Evolutionary conservation across 2,113 vertebrate species (phyloP).

Genomic region (Syngnathus floridae): DNA sequence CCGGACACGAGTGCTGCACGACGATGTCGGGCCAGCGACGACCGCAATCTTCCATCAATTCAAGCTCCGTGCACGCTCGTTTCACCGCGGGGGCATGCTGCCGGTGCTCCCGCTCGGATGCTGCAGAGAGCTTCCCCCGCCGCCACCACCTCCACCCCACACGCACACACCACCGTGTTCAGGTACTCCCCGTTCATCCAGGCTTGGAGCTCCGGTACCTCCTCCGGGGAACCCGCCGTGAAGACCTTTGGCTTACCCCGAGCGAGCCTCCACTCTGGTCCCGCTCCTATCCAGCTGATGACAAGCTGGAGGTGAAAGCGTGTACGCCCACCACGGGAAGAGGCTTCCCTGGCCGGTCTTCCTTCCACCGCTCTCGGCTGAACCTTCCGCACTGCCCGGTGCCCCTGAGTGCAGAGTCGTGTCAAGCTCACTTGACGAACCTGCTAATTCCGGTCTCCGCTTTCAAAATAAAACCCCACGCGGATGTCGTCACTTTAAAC

Average conservation of each 20-base stretch:
- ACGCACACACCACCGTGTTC: background rate
- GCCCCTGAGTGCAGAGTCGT: constrained; percentile 5
- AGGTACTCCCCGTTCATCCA: constrained; percentile 29
- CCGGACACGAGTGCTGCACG: constrained; percentile 61
- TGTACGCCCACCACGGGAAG: background rate
- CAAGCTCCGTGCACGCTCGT: constrained; percentile 8
- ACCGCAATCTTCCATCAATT: constrained; percentile 51
- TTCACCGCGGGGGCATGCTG: background rate
- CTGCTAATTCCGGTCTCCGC: background rate
- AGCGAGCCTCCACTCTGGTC: background rate
- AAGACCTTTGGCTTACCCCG: background rate
- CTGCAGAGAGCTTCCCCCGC: constrained; percentile 31
- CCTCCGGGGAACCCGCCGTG: background rate
- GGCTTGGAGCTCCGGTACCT: constrained; percentile 19
- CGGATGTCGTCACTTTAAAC: background rate
- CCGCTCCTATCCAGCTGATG: background rate
- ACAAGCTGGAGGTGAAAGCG: constrained; percentile 12
- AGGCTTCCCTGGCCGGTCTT: constrained; percentile 8
- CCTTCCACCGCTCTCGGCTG: constrained; percentile 9
- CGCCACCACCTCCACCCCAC: background rate
- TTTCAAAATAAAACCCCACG: constrained; percentile 40
- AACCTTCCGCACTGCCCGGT: constrained; percentile 45
- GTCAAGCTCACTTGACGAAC: background rate
- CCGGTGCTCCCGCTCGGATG: constrained; percentile 21
- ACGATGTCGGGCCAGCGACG: constrained; percentile 35